phyloP scores from a whole-genome alignment of 2,797 vertebrate species.

The Phalloptychus januarius region DNA sequence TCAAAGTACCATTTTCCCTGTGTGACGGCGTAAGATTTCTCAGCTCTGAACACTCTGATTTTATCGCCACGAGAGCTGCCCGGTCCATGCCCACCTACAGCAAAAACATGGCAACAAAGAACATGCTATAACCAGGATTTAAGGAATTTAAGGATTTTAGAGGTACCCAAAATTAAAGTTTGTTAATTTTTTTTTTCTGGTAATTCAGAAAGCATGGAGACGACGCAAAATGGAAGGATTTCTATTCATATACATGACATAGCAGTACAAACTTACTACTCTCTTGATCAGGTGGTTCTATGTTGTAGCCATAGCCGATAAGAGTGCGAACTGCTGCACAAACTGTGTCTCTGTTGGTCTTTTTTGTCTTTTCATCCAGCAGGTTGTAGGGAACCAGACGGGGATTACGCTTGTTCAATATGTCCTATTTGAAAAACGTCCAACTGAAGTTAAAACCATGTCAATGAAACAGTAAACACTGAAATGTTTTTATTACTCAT shows the following conservation, averaged over 20 bases:
- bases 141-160: no score
- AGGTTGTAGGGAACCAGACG: conserved; percentile 93
- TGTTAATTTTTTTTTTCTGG: neutral
- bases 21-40: conserved; percentile 88
- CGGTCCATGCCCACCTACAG: conserved; percentile 73
- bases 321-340: conserved; percentile 92
- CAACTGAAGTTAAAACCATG: conserved; percentile 1
- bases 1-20: conserved; percentile 96
- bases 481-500: neutral
- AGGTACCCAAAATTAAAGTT: neutral
- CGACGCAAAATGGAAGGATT: neutral
- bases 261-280: conserved; percentile 82
- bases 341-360: conserved; percentile 92
- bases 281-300: conserved; percentile 94
- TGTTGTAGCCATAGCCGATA: conserved; percentile 94
- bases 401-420: conserved; percentile 90
- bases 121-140: neutral
- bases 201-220: no score
- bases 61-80: conserved; percentile 79
- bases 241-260: neutral
- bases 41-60: conserved; percentile 89
- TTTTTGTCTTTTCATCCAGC: conserved; percentile 93
- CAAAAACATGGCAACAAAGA: conserved; percentile 27
- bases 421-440: conserved; percentile 79
- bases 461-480: neutral